Evolutionary conservation across 1,140 invertebrate species (phyloP).

Genomic region (Tetramorium parvispinum): DNA sequence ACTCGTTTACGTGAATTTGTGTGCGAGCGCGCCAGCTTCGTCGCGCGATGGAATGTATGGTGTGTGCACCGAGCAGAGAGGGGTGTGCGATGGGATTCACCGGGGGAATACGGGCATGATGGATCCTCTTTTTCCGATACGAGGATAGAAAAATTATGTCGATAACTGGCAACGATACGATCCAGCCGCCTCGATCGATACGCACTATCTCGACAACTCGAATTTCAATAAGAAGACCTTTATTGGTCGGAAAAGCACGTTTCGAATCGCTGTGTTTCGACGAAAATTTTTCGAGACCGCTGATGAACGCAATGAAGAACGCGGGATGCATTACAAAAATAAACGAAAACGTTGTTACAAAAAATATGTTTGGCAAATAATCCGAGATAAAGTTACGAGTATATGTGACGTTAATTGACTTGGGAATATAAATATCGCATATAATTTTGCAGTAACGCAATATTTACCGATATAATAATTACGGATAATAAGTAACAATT

Average conservation of each 20-base stretch:
- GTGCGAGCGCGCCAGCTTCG: conserved; percentile 54
- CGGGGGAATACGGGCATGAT: conserved; percentile 63
- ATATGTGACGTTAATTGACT: conserved; percentile 62
- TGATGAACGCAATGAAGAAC: conserved; percentile 53
- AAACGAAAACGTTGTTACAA: conserved; percentile 49
- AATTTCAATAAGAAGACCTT: conserved; percentile 48
- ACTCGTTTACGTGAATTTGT: conserved; percentile 46
- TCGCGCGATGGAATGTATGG: conserved; percentile 52
- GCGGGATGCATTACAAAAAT: conserved; percentile 53
- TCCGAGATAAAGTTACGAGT: conserved; percentile 58
- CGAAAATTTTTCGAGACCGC: conserved; percentile 39
- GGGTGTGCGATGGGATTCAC: conserved; percentile 65
- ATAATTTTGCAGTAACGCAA: conserved; percentile 63
- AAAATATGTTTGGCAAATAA: conserved; percentile 61
- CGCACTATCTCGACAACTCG: not conserved
- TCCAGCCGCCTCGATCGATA: conserved; percentile 57
- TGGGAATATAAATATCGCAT: conserved; percentile 63
- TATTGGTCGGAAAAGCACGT: not conserved
- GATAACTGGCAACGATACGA: conserved; percentile 67
- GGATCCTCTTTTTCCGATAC: conserved; percentile 59
- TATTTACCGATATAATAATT: conserved; percentile 64
- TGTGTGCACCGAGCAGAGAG: conserved; percentile 51
- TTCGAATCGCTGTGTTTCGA: conserved; percentile 18
- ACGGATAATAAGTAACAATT: conserved; percentile 63
- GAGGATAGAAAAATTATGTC: conserved; percentile 65